Conservation (phyloP, 2,113 vertebrate genomes). For the Corythaeola cristata region DNA sequence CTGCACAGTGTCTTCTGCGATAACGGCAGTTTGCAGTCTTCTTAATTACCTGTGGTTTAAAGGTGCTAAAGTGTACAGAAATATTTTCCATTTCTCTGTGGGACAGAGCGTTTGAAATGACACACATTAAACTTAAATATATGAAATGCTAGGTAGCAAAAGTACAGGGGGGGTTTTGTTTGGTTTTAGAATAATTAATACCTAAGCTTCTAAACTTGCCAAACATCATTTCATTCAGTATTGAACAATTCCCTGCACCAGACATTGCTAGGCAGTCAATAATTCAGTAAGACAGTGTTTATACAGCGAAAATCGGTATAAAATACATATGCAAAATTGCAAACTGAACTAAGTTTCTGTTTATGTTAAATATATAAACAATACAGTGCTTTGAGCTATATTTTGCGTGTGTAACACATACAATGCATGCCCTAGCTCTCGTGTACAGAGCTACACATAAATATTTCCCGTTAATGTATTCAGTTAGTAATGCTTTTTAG, state of each 20-base stretch:
- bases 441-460: background rate
- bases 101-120: background rate
- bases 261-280: background rate
- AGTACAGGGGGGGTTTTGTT: background rate
- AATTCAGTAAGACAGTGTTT: conserved; percentile 27
- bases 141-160: background rate
- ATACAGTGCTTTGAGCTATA: background rate
- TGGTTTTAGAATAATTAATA: background rate
- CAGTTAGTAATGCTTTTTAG: background rate
- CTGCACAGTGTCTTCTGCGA: background rate
- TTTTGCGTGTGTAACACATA: background rate
- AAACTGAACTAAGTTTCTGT: background rate
- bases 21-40: background rate
- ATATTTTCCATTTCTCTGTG: background rate
- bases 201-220: background rate
- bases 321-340: background rate
- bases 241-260: background rate
- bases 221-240: background rate
- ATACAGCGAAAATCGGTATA: background rate
- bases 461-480: conserved; percentile 25
- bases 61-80: background rate
- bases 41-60: background rate
- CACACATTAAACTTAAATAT: background rate
- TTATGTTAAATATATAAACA: conserved; percentile 11
- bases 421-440: background rate